phyloP scores from a whole-genome alignment of 1,140 invertebrate genomes.

The Aphelenchoides besseyi region DNA sequence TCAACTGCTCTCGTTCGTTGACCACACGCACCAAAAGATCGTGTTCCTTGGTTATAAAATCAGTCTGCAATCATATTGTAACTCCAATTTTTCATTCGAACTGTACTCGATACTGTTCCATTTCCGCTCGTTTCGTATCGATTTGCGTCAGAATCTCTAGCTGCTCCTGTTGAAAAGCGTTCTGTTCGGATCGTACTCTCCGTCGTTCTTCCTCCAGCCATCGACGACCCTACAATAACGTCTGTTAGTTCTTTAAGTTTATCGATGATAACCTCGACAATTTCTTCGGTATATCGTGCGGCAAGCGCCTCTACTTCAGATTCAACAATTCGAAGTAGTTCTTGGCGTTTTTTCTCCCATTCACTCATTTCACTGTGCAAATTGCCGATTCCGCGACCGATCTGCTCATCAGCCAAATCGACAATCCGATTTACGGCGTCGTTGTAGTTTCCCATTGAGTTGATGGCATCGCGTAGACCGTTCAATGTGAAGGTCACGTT shows the following conservation, averaged over 20 bases:
- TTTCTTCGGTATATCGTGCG: constrained; percentile 32
- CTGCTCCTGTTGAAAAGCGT: constrained; percentile 53
- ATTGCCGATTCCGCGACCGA: constrained; percentile 22
- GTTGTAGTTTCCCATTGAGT: constrained; percentile 27
- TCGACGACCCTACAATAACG: constrained; percentile 31
- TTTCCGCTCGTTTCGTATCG: constrained; percentile 42
- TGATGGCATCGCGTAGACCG: constrained; percentile 24
- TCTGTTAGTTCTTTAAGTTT: background rate
- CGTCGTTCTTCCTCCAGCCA: constrained; percentile 44
- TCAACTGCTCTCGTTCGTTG: constrained; percentile 37
- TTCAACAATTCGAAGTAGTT: constrained; percentile 31
- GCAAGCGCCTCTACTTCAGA: constrained; percentile 38
- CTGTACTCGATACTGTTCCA: constrained; percentile 39
- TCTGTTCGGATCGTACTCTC: constrained; percentile 25
- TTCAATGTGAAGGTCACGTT: constrained; percentile 27
- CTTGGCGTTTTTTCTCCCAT: constrained; percentile 19
- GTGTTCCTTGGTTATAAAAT: constrained; percentile 45
- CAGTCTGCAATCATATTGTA: constrained; percentile 29
- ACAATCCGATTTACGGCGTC: constrained; percentile 29
- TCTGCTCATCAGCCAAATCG: constrained; percentile 26
- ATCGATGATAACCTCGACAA: constrained; percentile 30
- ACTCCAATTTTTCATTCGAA: constrained; percentile 12
- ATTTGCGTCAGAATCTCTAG: constrained; percentile 31
- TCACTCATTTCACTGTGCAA: constrained; percentile 23
- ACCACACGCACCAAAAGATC: constrained; percentile 46